Base-by-base conservation (phyloP, 2,888 invertebrate genomes). In the Phorcus lineatus region DNA sequence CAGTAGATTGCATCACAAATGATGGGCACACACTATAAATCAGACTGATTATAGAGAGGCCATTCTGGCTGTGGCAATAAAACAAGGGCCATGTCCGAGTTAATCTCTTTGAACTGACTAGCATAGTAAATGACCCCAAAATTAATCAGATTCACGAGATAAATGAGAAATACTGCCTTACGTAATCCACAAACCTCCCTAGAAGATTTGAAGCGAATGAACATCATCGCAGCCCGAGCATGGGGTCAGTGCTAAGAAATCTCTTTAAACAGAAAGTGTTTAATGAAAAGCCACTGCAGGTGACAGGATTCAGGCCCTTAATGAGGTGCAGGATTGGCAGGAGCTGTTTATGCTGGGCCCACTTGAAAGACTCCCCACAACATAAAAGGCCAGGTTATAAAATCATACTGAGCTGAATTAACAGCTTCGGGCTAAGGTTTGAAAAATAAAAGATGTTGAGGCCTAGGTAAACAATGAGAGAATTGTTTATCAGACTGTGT, bases 101-200 rank as follows among this genome's bases (percentile, higher is more conserved):
- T 70, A 70, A 70, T 70, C 70, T 70, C 70, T 70, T 70, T 70
- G 70, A 70, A 70, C 70, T 70, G 70, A 70, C 70, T 70, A 70
- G 70, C 70, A 70, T 70, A 31, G 70, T 70, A 70, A 70, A 70
- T 70, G 70, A 70, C 70, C 70, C 70, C 36, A 70, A 70, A 70
- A 70, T 70, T 70, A 70, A 70, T 70, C 70, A 70, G 70, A 70
- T 70, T 36, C 70, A 36, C 36, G 36, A 70, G 70, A 70, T 70
- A 31, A 70, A 70, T 70, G 70, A 70, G 70, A 28, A 70, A 36
- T 31, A 36, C 70, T 70, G 70, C 70, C 70, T 70, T 70, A 70
- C 36, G 70, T 70, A 70, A 70, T 70, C 70, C 70, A n/a, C 40
- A 36, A 70, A 70, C 70, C 70, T 36, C 40, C 70, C 70, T 70